Percentiles rank a stretch among this genome's conserved stretches.
phyloP scores from a whole-genome alignment of 1,140 invertebrate species.

The Maconellicoccus hirsutus region DNA sequence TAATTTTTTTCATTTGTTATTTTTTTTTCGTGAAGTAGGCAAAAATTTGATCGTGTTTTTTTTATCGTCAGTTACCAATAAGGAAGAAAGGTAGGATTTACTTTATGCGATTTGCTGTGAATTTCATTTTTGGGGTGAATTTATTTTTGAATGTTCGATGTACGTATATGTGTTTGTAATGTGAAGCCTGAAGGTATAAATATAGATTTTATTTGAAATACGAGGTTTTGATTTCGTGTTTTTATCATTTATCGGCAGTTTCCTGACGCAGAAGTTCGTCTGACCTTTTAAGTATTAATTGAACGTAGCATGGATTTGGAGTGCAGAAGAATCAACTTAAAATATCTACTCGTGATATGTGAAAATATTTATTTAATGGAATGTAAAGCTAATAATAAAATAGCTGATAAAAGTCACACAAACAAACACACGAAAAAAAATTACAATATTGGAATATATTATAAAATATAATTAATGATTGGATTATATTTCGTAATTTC shows the following conservation, averaged over 20 bases:
- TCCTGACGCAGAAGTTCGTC: too few species aligned
- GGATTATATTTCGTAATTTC: constrained; percentile 84
- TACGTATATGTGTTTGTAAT: not conserved
- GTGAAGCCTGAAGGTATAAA: too few species aligned
- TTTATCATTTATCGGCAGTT: too few species aligned
- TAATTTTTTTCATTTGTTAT: not conserved
- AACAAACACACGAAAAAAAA: not conserved
- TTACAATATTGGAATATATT: not conserved
- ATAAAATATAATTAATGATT: not conserved
- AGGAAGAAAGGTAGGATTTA: not conserved
- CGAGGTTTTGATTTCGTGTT: too few species aligned
- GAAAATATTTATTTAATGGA: not conserved
- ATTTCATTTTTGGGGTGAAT: not conserved
- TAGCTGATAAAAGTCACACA: not conserved
- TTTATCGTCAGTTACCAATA: not conserved
- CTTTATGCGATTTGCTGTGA: not conserved
- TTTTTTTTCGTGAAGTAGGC: not conserved
- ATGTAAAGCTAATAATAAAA: not conserved
- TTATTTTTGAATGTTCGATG: not conserved
- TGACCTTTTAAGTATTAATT: too few species aligned
- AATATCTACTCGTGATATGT: too few species aligned
- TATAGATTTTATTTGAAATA: too few species aligned
- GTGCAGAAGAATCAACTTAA: too few species aligned
- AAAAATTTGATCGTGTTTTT: not conserved
- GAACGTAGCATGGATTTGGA: too few species aligned